Evolutionary conservation across 2,888 invertebrate genomes (phyloP).

Genomic region (Tachystola acroxantha): DNA sequence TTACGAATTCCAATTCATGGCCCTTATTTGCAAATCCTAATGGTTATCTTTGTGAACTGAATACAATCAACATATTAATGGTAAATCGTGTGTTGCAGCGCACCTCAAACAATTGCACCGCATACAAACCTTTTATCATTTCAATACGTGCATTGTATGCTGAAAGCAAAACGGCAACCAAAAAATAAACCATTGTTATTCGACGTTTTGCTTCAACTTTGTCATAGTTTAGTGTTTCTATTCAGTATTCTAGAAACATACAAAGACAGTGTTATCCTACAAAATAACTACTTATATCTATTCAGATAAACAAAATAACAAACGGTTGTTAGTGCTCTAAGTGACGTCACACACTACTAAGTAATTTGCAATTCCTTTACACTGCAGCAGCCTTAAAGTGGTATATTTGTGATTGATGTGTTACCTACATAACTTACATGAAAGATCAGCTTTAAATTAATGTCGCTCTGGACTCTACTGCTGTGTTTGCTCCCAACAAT

Average conservation of each 20-base stretch:
- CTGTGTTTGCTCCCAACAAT: conserved; percentile 1
- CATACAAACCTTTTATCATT: conserved; percentile 11
- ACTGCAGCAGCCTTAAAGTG: too few species aligned
- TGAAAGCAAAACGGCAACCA: conserved; percentile 5
- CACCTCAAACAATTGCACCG: neutral
- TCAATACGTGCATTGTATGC: conserved; percentile 15
- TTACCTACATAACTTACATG: neutral
- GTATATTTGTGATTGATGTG: conserved; percentile 5
- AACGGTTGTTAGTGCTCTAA: too few species aligned
- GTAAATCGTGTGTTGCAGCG: neutral
- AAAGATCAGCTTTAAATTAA: conserved; percentile 1
- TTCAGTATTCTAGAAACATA: conserved; percentile 3
- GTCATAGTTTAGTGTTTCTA: conserved; percentile 5
- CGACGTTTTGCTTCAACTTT: conserved; percentile 5
- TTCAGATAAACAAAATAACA: too few species aligned
- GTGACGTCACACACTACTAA: conserved; percentile 1
- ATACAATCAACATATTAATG: neutral
- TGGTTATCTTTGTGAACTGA: neutral
- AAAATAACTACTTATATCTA: too few species aligned
- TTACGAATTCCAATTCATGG: too few species aligned
- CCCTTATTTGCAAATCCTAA: too few species aligned
- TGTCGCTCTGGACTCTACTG: conserved; percentile 3
- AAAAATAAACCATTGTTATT: conserved; percentile 5
- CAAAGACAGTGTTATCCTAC: conserved; percentile 3
- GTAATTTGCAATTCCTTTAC: too few species aligned